Conservation (phyloP, 2,113 vertebrate genomes). For the Gallinago jamesoni region DNA sequence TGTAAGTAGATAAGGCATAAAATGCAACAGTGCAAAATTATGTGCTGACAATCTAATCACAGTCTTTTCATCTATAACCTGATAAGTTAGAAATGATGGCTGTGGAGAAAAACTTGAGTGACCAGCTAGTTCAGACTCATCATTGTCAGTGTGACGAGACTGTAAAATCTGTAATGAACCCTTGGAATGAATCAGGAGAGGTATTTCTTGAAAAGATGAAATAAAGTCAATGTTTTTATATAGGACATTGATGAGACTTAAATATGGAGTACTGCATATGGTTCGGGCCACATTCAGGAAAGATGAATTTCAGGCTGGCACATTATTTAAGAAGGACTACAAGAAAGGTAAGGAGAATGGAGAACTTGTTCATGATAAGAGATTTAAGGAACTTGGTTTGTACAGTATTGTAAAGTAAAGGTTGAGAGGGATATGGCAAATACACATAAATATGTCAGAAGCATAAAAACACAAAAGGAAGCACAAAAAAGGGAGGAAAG, state of each 20-base stretch:
- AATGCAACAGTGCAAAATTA: background rate
- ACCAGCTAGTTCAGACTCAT: background rate
- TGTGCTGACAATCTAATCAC: background rate
- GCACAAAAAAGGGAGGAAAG: background rate
- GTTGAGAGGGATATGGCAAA: background rate
- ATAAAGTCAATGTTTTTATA: background rate
- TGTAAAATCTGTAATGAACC: background rate
- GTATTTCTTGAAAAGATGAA: background rate
- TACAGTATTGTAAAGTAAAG: background rate
- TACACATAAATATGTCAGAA: background rate
- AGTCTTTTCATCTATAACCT: background rate
- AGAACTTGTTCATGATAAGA: background rate
- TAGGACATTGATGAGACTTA: background rate
- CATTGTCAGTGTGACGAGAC: background rate
- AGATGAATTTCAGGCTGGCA: background rate
- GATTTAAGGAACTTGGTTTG: background rate
- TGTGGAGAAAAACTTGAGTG: background rate
- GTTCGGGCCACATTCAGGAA: background rate
- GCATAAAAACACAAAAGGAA: background rate
- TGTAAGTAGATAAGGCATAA: background rate
- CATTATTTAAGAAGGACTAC: background rate
- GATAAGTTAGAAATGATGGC: background rate
- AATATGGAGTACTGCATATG: background rate
- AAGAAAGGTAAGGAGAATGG: background rate
- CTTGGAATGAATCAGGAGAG: background rate